These are phyloP conservation scores for Ciona savignyi DNA, from an alignment of 23 tunicate genomes.

Conservation along the genomic window DNA sequence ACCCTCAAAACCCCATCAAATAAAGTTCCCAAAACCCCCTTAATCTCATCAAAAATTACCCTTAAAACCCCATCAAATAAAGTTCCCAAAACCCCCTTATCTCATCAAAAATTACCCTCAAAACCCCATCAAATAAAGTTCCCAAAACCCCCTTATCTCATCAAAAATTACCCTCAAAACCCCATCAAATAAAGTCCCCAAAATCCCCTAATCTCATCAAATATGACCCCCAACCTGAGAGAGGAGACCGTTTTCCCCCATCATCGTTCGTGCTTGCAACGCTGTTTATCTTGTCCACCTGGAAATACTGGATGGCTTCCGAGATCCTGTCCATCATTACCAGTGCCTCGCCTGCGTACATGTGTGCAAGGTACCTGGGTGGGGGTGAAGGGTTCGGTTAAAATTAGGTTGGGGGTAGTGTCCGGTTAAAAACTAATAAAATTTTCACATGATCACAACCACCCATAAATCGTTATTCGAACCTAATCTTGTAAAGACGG, in stretches of 20 bases:
- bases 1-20: too few relatives aligned
- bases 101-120: not conserved
- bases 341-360: conserved; percentile 85
- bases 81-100: too few relatives aligned
- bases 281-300: conserved; percentile 32
- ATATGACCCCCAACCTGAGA: conserved; percentile 25
- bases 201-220: not conserved
- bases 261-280: conserved; percentile 9
- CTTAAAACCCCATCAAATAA: too few relatives aligned
- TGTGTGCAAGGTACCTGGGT: conserved; percentile 52
- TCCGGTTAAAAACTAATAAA: not conserved
- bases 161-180: not conserved
- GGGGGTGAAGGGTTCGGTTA: not conserved
- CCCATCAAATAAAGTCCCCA: conserved; percentile 2
- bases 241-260: conserved; percentile 36
- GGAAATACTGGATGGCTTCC: conserved; percentile 60
- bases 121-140: too few relatives aligned
- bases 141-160: too few relatives aligned
- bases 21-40: too few relatives aligned
- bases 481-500: not conserved
- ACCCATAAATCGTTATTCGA: not conserved
- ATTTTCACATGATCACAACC: too few relatives aligned
- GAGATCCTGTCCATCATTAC: conserved; percentile 69
- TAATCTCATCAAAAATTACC: too few relatives aligned
- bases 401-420: not conserved